Evolutionary conservation across 1,140 invertebrate species (phyloP).

Genomic region (Oreohelix idahoensis): DNA sequence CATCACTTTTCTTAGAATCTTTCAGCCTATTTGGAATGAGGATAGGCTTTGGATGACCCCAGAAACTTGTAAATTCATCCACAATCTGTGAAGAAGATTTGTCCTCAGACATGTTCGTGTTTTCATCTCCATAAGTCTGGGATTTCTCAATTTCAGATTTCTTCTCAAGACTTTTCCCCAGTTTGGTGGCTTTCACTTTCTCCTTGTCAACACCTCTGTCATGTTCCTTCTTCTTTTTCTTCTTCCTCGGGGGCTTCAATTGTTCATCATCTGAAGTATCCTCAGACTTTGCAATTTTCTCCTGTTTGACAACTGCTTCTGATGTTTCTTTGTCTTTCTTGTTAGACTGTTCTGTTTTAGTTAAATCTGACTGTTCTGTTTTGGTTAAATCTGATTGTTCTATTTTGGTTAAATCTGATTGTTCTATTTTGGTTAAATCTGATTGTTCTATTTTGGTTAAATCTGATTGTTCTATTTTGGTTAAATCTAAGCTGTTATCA

Average conservation of each 20-base stretch:
- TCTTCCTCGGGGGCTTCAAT: constrained; percentile 11
- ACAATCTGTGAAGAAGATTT: constrained; percentile 29
- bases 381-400: background rate
- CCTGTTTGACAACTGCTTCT: background rate
- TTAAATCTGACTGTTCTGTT: background rate
- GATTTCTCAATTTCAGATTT: constrained; percentile 8
- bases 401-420: too few relatives aligned
- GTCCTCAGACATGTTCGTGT: background rate
- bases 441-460: background rate
- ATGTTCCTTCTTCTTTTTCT: constrained; percentile 39
- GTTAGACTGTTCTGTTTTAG: constrained; percentile 7
- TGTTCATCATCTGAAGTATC: constrained; percentile 6
- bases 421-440: background rate
- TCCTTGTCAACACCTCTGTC: background rate
- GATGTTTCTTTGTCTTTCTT: constrained; percentile 26
- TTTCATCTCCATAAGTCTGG: background rate
- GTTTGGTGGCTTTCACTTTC: background rate
- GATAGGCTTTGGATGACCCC: constrained; percentile 48
- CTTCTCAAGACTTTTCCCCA: background rate
- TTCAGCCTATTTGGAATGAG: constrained; percentile 38
- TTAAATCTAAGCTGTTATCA: background rate
- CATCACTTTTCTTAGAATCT: constrained; percentile 32
- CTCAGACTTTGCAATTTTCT: constrained; percentile 28
- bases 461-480: background rate
- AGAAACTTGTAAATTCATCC: constrained; percentile 46